Evolutionary conservation across 2,113 vertebrate genomes (phyloP), one percentile per base, ranked within the genome.

Genomic region (Rhinoptilus africanus): DNA sequence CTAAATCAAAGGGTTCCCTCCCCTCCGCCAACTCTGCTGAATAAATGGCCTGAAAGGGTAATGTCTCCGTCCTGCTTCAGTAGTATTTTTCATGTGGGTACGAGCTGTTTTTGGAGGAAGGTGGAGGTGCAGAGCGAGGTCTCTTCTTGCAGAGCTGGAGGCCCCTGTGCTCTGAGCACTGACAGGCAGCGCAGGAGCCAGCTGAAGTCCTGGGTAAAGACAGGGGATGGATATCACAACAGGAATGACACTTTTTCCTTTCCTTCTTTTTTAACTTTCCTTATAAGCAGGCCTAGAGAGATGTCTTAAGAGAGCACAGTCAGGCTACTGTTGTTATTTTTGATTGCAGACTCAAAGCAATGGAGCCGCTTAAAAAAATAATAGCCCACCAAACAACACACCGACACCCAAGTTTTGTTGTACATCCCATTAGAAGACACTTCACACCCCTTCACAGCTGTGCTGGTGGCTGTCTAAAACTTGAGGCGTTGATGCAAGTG

Each of bases 91-190:
- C 57, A 20, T 50, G 28, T 37, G 39, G 27, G 24, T 37, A 45
- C 21, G 28, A 68, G 12, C 2, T 15, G 12, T 63, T 59, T 59
- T 80, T 13, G 1, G 3, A 17, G 30, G 30, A 26, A 80, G 18
- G 21, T 27, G 60, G 47, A 41, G 17, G 47, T 20, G 26, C 39
- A 48, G 37, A 39, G 9, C 0, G 0, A 74, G 17, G 21, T 18
- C 34, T 64, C 26, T 45, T 23, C 74, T 66, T 68, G 39, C 60
- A 54, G 34, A 26, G 24, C 47, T 35, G n/a, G n/a, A 41, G 14
- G n/a, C 26, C 23, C 21, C 28, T 23, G n/a, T 47, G 8, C 27
- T 63, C 41, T 0, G 0, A 56, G 23, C 2, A 0, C 41, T 1
- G 5, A 41, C 1, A 1, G 4, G 19, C 41, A 43, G 24, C 43